phyloP scores from a whole-genome alignment of 2,888 invertebrate genomes.

The Thereva unica region DNA sequence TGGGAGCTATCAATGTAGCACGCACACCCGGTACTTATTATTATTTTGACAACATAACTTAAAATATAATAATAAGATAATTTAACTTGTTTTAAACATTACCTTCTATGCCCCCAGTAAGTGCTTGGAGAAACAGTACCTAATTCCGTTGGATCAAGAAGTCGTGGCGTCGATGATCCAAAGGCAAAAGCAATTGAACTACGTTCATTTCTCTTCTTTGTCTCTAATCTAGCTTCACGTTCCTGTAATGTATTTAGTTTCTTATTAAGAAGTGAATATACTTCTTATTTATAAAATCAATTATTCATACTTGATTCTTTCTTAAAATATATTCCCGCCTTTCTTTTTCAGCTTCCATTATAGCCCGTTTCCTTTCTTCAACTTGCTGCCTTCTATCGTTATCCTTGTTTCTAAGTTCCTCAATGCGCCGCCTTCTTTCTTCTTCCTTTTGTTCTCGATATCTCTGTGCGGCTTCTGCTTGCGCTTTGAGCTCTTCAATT shows the following conservation, averaged over 20 bases:
- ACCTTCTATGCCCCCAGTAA: conserved; percentile 85
- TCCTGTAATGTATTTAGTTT: conserved; percentile 58
- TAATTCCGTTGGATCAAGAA: conserved; percentile 81
- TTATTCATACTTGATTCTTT: conserved; percentile 66
- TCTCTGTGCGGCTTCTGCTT: conserved; percentile 85
- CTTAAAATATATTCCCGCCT: conserved; percentile 83
- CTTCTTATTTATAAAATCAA: neutral
- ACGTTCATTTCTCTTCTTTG: conserved; percentile 77
- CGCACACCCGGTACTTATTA: no score
- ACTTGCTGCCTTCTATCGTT: conserved; percentile 72
- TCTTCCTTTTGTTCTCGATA: conserved; percentile 88
- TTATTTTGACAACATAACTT: no score
- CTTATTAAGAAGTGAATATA: neutral
- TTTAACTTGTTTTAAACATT: conserved; percentile 29
- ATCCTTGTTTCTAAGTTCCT: conserved; percentile 79
- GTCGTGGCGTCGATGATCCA: conserved; percentile 87
- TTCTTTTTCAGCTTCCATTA: conserved; percentile 87
- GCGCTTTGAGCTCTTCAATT: conserved; percentile 85
- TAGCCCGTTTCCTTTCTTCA: conserved; percentile 86
- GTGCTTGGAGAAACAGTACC: conserved; percentile 59
- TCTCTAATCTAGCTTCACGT: conserved; percentile 79
- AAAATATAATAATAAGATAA: neutral
- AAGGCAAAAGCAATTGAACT: conserved; percentile 81
- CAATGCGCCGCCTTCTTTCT: conserved; percentile 78
- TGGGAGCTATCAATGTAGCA: no score